Base-by-base conservation (phyloP, 2,113 vertebrate genomes). In the Morone saxatilis region DNA sequence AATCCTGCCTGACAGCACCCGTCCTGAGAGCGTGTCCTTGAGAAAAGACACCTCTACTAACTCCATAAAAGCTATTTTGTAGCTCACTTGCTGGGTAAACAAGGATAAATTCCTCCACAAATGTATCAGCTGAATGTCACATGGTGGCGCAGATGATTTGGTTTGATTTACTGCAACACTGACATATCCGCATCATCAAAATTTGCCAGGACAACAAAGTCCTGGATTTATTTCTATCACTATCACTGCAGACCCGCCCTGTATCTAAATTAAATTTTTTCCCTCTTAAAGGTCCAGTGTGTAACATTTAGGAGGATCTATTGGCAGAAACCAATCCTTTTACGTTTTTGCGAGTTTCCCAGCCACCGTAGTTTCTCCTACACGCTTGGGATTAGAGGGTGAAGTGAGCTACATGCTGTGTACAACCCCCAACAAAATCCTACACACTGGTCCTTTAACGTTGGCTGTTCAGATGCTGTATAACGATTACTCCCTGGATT, bases 1-100 rank as follows among this genome's bases (percentile, higher is more conserved):
- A 83, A 90, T 86, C 83, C 82, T 51, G 56, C 74, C 63, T 79
- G 86, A 87, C 90, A 81, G 80, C 61, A 53, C 84, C 56, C 59
- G 41, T 81, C 85, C 80, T 78, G 31, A 67, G 73, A 45, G 40
- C 43, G 25, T 19, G 88, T 90, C 86, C 91, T 76, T 86, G 85
- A 77, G 78, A 45, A 70, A 53, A 81, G 78, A 80, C 57, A 68
- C 69, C 71, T 84, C 76, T 20, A 56, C 56, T 25, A 72, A 83
- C 56, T 62, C 73, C 71, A 12, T 68, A 43, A 75, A 45, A n/a
- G 70, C 68, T 75, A 72, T 80, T 89, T 78, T 79, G 41, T 63
- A 14, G 63, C 59, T 43, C 48, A 59, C 67, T 50, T 74, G 70
- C 81, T 47, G 65, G 54, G 36, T 69, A 80, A 91, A 74, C 75